Conservation (phyloP, 2,113 vertebrate genomes). For the Paraplagusia blochii region DNA sequence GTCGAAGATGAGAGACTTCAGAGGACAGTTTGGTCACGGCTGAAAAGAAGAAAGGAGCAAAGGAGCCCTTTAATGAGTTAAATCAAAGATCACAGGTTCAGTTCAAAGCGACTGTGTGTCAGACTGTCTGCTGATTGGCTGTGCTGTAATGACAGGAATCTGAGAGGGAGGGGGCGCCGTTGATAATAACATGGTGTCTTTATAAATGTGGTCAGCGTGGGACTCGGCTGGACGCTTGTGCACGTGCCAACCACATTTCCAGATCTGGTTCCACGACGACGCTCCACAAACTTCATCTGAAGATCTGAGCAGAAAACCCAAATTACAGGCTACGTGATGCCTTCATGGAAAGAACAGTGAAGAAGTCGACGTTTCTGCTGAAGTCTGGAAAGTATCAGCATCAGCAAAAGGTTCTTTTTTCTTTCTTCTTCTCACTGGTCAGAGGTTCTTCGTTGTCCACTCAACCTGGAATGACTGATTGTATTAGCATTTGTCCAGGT, state of each 20-base stretch:
- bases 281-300: constrained; percentile 50
- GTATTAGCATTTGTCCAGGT: constrained; percentile 21
- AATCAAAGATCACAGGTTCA: no score
- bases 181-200: constrained; percentile 20
- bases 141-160: constrained; percentile 37
- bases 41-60: no score
- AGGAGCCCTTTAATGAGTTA: no score
- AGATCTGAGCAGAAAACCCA: constrained; percentile 49
- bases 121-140: no score
- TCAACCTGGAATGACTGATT: constrained; percentile 48
- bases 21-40: no score
- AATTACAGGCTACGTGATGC: constrained; percentile 65
- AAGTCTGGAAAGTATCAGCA: constrained; percentile 5
- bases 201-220: constrained; percentile 30
- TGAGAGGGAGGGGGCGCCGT: neutral
- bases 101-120: no score
- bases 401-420: constrained; percentile 12
- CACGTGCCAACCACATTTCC: constrained; percentile 57
- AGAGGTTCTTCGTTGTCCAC: no score
- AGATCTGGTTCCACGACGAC: constrained; percentile 55
- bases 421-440: neutral
- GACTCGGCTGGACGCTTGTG: constrained; percentile 17
- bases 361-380: constrained; percentile 37
- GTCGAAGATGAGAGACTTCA: constrained; percentile 43
- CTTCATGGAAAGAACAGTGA: constrained; percentile 42